Conservation (phyloP, 2,797 vertebrate genomes). For the Sebastes miniatus region DNA sequence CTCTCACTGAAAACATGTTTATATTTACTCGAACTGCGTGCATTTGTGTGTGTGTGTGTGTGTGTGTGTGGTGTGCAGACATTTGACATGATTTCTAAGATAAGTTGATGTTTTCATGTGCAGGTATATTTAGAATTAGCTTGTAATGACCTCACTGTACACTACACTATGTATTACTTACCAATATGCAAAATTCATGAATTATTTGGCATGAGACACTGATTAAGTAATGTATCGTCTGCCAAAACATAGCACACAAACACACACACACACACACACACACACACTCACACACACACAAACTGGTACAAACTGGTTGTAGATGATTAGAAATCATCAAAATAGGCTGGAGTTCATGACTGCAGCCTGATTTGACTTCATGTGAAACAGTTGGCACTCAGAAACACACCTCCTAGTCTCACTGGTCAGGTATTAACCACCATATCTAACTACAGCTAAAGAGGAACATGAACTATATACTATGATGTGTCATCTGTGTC, state of each 20-base stretch:
- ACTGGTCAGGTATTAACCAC: neutral
- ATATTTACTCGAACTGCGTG: neutral
- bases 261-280: neutral
- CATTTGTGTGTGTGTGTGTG: neutral
- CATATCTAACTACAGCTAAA: neutral
- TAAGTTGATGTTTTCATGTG: neutral
- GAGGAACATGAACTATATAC: neutral
- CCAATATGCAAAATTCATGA: neutral
- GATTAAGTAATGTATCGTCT: neutral
- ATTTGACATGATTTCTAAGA: neutral
- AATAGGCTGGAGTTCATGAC: neutral
- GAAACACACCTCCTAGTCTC: neutral
- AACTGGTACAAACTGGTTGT: neutral
- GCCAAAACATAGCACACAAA: neutral
- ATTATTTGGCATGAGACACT: neutral
- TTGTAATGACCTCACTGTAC: neutral
- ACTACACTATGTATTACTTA: fast-evolving
- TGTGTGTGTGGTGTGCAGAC: neutral
- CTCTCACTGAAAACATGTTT: neutral
- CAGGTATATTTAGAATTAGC: neutral
- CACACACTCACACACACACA: neutral
- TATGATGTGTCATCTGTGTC: neutral
- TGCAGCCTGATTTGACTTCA: neutral
- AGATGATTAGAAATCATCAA: neutral
- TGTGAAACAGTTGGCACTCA: neutral